Evolutionary conservation across 2,113 vertebrate genomes (phyloP), one percentile per base, ranked within the genome.

Genomic region (Rhea pennata): DNA sequence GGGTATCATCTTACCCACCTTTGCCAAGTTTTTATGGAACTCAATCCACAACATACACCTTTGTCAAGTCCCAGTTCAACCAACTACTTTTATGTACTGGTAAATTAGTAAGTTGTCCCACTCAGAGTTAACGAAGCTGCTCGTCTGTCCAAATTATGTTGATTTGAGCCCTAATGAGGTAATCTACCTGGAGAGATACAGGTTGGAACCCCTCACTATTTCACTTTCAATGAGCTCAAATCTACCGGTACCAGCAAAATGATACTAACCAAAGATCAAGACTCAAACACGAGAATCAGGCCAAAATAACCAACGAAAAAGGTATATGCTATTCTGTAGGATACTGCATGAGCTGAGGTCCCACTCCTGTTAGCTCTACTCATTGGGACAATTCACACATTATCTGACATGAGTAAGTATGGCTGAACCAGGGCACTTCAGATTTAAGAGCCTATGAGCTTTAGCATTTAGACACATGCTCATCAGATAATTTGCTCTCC

Each of bases 281-380:
- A 59, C 62, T 89, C 82, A 44, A 48, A 64, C 36, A 77, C 65
- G 33, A 72, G 22, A 74, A n/a, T 69, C 20, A 15, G 26, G 80
- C 64, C 78, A 95, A 90, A 93, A 95, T 15, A 91, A 86, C 51
- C 64, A 59, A 86, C 90, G 29, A 27, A 83, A 66, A 65, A 85
- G 77, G n/a, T 39, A 58, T 22, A 66, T 51, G 29, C 16, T 81
- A 2, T 76, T 61, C 72, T 66, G 53, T 44, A 61, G 51, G 33
- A 80, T n/a, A 13, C 22, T 39, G 33, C 21, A 42, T 70, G 58
- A 66, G 78, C n/a, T 33, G 29, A 71, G 15, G 53, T 24, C 31
- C 44, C 65, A 29, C 14, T 79, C 61, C 61, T 53, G 24, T 67
- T 48, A 87, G 73, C 27, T 74, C 36, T 81, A 33, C 40, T 88